Evolutionary conservation across 2,888 invertebrate genomes (phyloP), one percentile per base, ranked within the genome.

Genomic region (Volucella inanis): DNA sequence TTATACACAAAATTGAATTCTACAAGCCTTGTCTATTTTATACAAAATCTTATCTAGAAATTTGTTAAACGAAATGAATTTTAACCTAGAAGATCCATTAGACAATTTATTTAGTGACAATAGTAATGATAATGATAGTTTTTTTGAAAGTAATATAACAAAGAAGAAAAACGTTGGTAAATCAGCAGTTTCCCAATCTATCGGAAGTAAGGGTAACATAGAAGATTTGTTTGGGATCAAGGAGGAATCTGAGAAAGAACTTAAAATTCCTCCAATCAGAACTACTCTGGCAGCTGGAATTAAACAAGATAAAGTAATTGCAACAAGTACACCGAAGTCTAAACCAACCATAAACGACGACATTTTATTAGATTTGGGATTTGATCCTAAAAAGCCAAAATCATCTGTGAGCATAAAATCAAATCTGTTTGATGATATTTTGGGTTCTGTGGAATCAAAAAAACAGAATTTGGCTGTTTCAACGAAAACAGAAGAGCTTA

Each of bases 51-150:
- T 12, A 4, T 10, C 4, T 1, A 50, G 0, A 11, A n/a, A 64
- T 57, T 74, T 31, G 57, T 65, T 54, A 31, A 45, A 39, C 41
- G 54, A 81, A 38, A 94, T 94, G 93, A 93, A 92, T 92, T 93
- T 94, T 88, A 93, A 94, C 89, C 89, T 93, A 41, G 94, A 95
- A 64, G 95, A 95, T 90, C 94, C 95, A 11, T 90, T 95, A 83
- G 95, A 94, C 41, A 95, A 94, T 88, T 91, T 95, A 57, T 87
- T 91, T 0, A 95, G 95, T 89, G 95, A 95, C 89, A 95, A 94
- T 77, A 95, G 95, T 88, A 94, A 95, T 88, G 95, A 95, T 88
- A 94, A 95, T 88, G 95, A 95, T 88, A 95, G 94, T 91, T 95
- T 95, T 89, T 95, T 95, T 88, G 95, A 95, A 87, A 94, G 61